Base-by-base conservation (phyloP, 2,113 vertebrate genomes). In the Rhineura floridana region DNA sequence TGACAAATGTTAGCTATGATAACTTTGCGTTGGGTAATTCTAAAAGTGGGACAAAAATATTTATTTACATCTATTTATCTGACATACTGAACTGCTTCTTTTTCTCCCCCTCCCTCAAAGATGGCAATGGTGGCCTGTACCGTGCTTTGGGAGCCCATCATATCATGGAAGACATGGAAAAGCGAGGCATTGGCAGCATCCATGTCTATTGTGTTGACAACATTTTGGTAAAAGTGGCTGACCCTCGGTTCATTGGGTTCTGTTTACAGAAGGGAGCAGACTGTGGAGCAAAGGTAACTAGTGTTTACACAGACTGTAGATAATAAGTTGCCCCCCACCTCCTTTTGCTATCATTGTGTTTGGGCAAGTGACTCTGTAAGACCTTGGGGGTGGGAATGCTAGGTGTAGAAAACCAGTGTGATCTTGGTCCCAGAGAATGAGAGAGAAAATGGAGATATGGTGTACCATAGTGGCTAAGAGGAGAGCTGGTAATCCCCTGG, bases 151-250 rank as follows among this genome's bases (percentile, higher is more conserved):
- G 98, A 3, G 94, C 92, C 0, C 96, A 98, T 1, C 94, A 96
- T 28, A 97, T 99, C 17, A 69, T 98, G 90, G 96, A 97, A 0
- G 97, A 99, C 94, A 99, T 99, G 99, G 97, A 98, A 87, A 91
- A 1, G 2, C 96, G 98, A 50, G 98, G 98, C 0, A 94, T 98
- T 67, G 94, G 94, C 36, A 97, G 94, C 19, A 96, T 99, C 87
- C 98, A 99, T 0, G 98, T 99, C 84, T 99, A 99, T 86, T 99
- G 99, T 0, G 99, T 99, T 21, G 99, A 99, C 93, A 99, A 99
- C 95, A 98, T 99, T 93, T 94, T 99, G 91, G 99, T 99, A 82
- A 99, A 98, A 93, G 98, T 99, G 89, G 99, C 98, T 0, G 99
- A 99, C 91, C 99, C 99, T 0, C 92, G 96, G 42, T 99, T 99